phyloP scores from a whole-genome alignment of 37 sponge, comb jelly and placozoan genomes.

The Spongilla lacustris region DNA sequence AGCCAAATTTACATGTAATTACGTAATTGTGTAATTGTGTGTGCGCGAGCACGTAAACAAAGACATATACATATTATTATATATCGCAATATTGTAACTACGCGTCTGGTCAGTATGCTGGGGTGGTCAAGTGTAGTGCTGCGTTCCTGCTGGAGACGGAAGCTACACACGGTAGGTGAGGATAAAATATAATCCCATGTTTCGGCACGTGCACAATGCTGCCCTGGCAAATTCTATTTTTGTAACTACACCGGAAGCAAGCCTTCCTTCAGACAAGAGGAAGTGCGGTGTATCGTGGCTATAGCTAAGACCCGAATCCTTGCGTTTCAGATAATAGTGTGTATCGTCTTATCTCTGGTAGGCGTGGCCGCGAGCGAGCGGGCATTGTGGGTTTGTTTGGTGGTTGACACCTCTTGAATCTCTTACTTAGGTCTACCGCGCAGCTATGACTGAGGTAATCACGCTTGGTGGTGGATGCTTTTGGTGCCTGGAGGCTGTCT shows the following conservation, averaged over 20 bases:
- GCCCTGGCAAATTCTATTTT: not conserved
- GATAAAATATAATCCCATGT: not conserved
- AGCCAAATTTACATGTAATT: no score
- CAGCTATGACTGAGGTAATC: not conserved
- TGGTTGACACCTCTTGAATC: not conserved
- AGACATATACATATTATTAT: no score
- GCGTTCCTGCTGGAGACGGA: not conserved
- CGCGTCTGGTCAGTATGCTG: not conserved
- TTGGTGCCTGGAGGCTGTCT: conserved; percentile 3
- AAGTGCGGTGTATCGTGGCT: no score
- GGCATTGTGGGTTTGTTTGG: not conserved
- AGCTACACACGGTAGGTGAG: not conserved
- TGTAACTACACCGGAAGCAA: not conserved
- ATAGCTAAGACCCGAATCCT: no score
- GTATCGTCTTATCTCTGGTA: no score
- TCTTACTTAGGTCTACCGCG: not conserved
- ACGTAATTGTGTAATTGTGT: not conserved
- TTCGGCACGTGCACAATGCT: not conserved
- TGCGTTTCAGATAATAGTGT: no score
- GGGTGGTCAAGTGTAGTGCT: not conserved
- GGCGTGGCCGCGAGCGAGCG: not conserved
- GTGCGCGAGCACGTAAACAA: no score
- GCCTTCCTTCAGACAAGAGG: not conserved
- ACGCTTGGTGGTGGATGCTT: conserved; percentile 13
- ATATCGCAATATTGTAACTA: no score